These are phyloP conservation scores for Mastomys natalensis DNA, from an alignment of 2,113 vertebrate species.

Conservation along the genomic window DNA sequence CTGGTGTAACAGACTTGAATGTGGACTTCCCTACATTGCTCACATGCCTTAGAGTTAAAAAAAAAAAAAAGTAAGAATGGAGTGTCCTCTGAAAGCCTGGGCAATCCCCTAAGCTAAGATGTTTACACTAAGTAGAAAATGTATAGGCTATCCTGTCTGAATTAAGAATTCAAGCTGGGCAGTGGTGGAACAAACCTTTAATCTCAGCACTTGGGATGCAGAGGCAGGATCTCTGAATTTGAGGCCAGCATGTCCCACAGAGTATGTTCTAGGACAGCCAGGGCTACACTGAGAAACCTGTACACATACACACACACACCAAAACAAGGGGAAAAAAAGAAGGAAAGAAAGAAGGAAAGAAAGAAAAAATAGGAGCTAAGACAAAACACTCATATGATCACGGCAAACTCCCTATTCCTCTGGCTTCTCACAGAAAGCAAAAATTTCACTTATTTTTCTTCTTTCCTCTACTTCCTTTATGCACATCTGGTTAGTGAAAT, in stretches of 20 bases:
- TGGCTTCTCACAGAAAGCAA: neutral
- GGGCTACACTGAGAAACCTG: neutral
- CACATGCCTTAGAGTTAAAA: neutral
- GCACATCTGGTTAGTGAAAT: neutral
- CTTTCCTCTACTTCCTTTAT: neutral
- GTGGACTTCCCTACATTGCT: neutral
- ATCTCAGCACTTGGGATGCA: neutral
- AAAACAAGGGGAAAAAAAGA: too few species aligned
- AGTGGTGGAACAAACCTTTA: neutral
- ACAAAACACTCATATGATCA: neutral
- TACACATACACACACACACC: too few species aligned
- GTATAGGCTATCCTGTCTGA: neutral
- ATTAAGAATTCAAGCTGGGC: neutral
- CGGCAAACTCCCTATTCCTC: neutral
- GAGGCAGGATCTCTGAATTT: neutral
- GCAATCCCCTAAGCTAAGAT: neutral
- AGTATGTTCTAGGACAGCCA: too few species aligned
- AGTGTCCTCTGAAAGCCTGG: neutral
- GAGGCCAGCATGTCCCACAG: neutral
- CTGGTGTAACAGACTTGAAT: neutral
- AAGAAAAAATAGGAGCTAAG: neutral
- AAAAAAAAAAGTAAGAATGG: neutral
- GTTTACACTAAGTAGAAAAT: neutral
- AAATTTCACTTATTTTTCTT: neutral
- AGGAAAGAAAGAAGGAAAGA: too few species aligned